phyloP scores from a whole-genome alignment of 2,797 vertebrate species.

The Pachyuromys duprasi region DNA sequence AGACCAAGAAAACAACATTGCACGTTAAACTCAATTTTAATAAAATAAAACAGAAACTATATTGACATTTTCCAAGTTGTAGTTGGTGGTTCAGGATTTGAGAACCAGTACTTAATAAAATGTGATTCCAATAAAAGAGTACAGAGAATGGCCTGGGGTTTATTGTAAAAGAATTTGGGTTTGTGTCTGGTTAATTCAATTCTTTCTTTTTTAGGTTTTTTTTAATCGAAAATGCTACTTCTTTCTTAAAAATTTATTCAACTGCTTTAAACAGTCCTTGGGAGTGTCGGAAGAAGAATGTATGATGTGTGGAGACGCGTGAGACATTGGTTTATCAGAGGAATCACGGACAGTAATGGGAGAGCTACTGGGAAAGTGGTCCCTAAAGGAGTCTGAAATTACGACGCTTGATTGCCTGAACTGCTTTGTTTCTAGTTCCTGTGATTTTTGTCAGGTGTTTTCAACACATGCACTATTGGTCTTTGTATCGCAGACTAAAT shows the following conservation, averaged over 20 bases:
- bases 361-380: background rate
- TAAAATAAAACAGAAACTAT: slow-evolving; percentile 27
- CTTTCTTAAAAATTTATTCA: background rate
- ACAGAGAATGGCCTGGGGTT: slow-evolving; percentile 2
- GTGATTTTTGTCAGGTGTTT: slow-evolving; percentile 9
- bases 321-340: background rate
- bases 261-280: background rate
- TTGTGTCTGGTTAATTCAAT: slow-evolving; percentile 41
- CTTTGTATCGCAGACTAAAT: background rate
- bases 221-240: slow-evolving; percentile 21
- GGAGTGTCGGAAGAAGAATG: background rate
- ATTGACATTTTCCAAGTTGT: slow-evolving; percentile 41
- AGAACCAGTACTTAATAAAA: slow-evolving; percentile 21
- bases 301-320: accelerated
- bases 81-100: slow-evolving; percentile 39
- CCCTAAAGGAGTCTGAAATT: background rate
- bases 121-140: slow-evolving; percentile 54
- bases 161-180: slow-evolving; percentile 51
- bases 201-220: slow-evolving; percentile 20
- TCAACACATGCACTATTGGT: background rate
- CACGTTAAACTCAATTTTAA: slow-evolving; percentile 60
- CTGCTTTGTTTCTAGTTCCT: background rate
- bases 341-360: background rate
- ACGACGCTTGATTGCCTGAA: background rate
- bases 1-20: slow-evolving; percentile 5